phyloP scores from a whole-genome alignment of 2,113 vertebrate genomes.

The Gymnobelideus leadbeateri region DNA sequence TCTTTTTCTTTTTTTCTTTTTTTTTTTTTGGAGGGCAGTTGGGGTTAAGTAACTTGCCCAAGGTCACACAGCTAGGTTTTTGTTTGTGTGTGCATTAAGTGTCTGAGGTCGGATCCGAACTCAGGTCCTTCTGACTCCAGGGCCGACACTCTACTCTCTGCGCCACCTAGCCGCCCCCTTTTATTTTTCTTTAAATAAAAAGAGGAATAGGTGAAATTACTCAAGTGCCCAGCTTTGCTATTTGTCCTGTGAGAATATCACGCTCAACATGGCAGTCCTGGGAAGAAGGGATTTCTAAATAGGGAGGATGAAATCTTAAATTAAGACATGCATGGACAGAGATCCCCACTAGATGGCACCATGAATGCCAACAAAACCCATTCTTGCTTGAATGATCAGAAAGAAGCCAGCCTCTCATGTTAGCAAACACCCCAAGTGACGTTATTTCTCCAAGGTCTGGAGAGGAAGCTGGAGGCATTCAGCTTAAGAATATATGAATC shows the following conservation, averaged over 20 bases:
- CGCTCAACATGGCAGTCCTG: neutral
- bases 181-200: neutral
- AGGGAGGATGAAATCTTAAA: neutral
- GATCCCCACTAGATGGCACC: neutral
- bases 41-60: too few relatives aligned
- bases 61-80: too few relatives aligned
- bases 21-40: too few relatives aligned
- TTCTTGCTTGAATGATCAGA: neutral
- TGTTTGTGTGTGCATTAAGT: too few relatives aligned
- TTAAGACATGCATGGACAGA: neutral
- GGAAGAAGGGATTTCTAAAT: neutral
- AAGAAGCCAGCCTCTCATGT: neutral
- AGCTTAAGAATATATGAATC: neutral
- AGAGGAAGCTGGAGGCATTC: neutral
- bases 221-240: neutral
- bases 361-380: neutral
- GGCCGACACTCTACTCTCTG: too few relatives aligned
- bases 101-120: too few relatives aligned
- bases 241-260: neutral
- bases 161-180: too few relatives aligned
- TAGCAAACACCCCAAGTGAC: neutral
- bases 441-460: neutral
- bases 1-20: too few relatives aligned
- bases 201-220: neutral
- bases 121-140: too few relatives aligned